Conservation (phyloP, 1,140 invertebrate species). For the Diabrotica undecimpunctata region DNA sequence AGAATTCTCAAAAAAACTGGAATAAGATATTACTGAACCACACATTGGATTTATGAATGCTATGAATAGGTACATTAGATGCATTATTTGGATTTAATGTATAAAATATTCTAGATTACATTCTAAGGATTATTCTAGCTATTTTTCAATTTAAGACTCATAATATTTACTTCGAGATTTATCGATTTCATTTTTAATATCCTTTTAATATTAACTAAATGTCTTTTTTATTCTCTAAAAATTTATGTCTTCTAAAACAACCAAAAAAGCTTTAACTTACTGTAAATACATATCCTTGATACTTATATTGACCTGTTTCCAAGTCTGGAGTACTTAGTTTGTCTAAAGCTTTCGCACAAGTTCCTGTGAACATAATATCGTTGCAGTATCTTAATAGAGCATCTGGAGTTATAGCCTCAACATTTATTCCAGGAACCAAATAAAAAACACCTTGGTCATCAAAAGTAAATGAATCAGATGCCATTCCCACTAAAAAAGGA, state of each 20-base stretch:
- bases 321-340: constrained; percentile 33
- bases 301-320: constrained; percentile 31
- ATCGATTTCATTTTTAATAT: too few species aligned
- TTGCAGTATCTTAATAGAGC: constrained; percentile 35
- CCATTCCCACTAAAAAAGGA: constrained; percentile 40
- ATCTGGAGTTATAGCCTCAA: constrained; percentile 36
- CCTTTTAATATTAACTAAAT: too few species aligned
- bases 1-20: too few species aligned
- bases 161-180: too few species aligned
- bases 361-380: constrained; percentile 37
- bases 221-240: neutral
- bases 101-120: too few species aligned
- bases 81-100: too few species aligned
- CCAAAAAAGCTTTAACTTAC: constrained; percentile 26
- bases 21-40: too few species aligned
- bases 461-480: constrained; percentile 36
- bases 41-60: too few species aligned
- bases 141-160: too few species aligned
- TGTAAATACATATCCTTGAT: constrained; percentile 41
- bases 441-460: constrained; percentile 32
- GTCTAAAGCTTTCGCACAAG: constrained; percentile 40
- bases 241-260: neutral
- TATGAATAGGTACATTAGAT: too few species aligned
- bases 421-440: constrained; percentile 31
- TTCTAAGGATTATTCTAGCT: too few species aligned